Evolutionary conservation across 2,888 invertebrate genomes (phyloP).

Genomic region (Volucella inanis): DNA sequence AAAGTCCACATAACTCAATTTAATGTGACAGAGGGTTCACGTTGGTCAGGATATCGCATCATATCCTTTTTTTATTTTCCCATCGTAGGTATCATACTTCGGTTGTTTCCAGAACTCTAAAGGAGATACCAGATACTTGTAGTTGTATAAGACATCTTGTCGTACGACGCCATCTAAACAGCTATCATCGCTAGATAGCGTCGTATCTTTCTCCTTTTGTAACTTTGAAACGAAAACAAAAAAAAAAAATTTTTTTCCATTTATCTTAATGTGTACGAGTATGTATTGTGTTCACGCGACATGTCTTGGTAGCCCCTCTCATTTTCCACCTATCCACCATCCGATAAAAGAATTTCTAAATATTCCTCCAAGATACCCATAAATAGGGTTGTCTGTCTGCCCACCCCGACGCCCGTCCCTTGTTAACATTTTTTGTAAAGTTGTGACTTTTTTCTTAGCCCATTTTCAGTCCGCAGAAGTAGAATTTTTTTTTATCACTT

Average conservation of each 20-base stretch:
- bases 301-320: not conserved
- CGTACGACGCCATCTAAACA: conserved; percentile 20
- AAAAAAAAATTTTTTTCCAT: conserved; percentile 49
- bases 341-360: conserved; percentile 32
- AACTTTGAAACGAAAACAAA: not conserved
- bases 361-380: conserved; percentile 9
- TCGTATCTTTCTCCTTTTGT: not conserved
- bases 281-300: conserved; percentile 21
- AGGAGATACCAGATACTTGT: not conserved
- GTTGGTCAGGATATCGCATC: conserved; percentile 55
- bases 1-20: conserved; percentile 63
- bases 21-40: conserved; percentile 60
- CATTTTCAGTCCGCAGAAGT: conserved; percentile 12
- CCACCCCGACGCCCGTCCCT: not conserved
- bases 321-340: not conserved
- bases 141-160: conserved; percentile 18
- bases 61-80: conserved; percentile 19
- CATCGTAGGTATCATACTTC: not conserved
- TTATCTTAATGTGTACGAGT: conserved; percentile 20
- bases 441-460: conserved; percentile 37
- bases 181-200: conserved; percentile 36
- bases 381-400: conserved; percentile 27
- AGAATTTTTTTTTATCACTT: conserved; percentile 41
- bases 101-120: not conserved
- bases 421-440: conserved; percentile 28